A percentile compares a stretch with the other conserved stretches of the same genome.
These are phyloP conservation scores for Tachypleus tridentatus DNA, from an alignment of 1,140 invertebrate species.

Conservation along the genomic window DNA sequence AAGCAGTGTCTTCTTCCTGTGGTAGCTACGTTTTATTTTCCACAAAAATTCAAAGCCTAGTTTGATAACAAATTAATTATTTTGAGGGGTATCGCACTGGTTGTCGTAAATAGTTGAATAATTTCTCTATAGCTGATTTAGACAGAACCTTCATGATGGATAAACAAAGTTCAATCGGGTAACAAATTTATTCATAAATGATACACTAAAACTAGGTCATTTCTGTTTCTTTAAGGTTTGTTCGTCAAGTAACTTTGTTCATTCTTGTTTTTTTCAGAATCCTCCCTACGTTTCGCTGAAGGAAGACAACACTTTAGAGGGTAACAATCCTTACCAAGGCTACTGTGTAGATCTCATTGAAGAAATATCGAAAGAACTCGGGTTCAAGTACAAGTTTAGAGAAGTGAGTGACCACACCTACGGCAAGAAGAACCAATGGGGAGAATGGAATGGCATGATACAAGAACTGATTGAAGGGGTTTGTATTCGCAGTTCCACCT, in stretches of 20 bases:
- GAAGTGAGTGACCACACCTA: slow-evolving; percentile 58
- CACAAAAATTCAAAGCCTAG: too few relatives aligned
- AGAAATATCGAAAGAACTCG: slow-evolving; percentile 55
- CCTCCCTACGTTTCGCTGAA: slow-evolving; percentile 21
- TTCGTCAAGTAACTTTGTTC: slow-evolving; percentile 6
- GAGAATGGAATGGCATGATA: slow-evolving; percentile 79
- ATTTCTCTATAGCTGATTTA: too few relatives aligned
- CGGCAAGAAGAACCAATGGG: slow-evolving; percentile 46
- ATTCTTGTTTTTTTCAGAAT: slow-evolving; percentile 41
- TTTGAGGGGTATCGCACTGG: too few relatives aligned
- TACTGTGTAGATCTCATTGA: slow-evolving; percentile 42
- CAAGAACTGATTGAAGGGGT: slow-evolving; percentile 60
- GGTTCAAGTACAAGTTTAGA: slow-evolving; percentile 58
- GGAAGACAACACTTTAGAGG: slow-evolving; percentile 35
- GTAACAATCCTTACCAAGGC: slow-evolving; percentile 56
- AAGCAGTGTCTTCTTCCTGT: too few relatives aligned
- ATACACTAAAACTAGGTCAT: too few relatives aligned
- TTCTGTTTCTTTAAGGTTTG: too few relatives aligned
- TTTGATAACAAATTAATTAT: too few relatives aligned
- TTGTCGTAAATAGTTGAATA: too few relatives aligned
- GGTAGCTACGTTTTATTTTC: too few relatives aligned
- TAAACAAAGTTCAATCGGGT: too few relatives aligned
- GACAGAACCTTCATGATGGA: too few relatives aligned
- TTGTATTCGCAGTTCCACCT: background rate
- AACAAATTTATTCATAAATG: too few relatives aligned